Percentiles rank a stretch among this genome's conserved stretches.
Conservation (phyloP, 2,888 invertebrate species). For the Lordiphosa andalusiaca region DNA sequence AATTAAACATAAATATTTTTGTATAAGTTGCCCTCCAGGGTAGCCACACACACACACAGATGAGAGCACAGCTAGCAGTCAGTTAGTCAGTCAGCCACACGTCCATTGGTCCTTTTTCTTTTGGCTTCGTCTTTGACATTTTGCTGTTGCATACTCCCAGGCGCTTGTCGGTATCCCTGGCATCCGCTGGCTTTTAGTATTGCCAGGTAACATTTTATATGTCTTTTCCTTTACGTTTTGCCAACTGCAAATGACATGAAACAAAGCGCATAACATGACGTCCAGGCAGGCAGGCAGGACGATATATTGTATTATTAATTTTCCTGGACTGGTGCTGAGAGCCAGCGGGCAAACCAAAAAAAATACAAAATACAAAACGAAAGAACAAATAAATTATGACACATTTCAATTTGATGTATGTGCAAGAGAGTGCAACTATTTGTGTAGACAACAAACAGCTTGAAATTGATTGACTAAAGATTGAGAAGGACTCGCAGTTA, state of each 20-base stretch:
- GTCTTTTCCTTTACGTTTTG: conserved; percentile 13
- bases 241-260: conserved; percentile 40
- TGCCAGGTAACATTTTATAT: conserved; percentile 15
- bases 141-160: conserved; percentile 33
- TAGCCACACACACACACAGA: conserved; percentile 2
- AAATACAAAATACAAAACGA: too few relatives aligned
- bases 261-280: too few relatives aligned
- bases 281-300: conserved; percentile 32
- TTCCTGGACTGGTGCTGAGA: conserved; percentile 25
- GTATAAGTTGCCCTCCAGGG: conserved; percentile 32
- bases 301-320: conserved; percentile 41
- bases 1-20: conserved; percentile 64
- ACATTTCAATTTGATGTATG: background rate
- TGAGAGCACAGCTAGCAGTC: conserved; percentile 7
- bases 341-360: background rate
- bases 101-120: conserved; percentile 7
- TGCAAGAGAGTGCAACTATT: too few relatives aligned
- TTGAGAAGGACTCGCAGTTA: too few relatives aligned
- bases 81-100: conserved; percentile 25
- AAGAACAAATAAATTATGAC: background rate
- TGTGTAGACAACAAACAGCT: too few relatives aligned
- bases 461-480: too few relatives aligned
- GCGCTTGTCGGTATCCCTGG: conserved; percentile 16
- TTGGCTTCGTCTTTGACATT: conserved; percentile 28
- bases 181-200: conserved; percentile 6